Evolutionary conservation across 2,797 vertebrate species (phyloP), one percentile per base, ranked within the genome.

Genomic region (Dendrocincla fuliginosa): DNA sequence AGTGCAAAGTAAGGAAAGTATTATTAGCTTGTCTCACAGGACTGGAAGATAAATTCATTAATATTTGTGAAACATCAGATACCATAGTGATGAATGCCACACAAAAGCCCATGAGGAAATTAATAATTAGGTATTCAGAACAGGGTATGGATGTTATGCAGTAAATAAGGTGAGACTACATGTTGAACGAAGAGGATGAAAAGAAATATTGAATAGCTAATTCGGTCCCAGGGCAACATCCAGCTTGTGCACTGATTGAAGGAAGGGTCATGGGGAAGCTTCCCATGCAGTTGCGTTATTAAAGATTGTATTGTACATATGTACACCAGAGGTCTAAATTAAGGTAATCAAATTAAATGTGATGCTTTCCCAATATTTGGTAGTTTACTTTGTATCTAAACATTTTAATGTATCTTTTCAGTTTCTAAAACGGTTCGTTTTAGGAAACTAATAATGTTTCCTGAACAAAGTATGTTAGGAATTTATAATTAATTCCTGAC

Each of bases 201-300:
- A 97, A 91, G 91, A 95, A 95, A 92, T 87, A 85, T 19, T 89
- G 81, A 94, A 90, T 64, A 90, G 19, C 49, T 95, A 90, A 92
- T 92, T 92, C n/a, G 74, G 32, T 85, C 84, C 84, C 90, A 83
- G 49, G 67, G 39, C 75, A 87, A 42, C 41, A 64, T 53, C 30
- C 41, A 80, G 12, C 30, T 93, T 70, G 41, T 77, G 30, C 12
- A 60, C 37, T 87, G 83, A 70, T 33, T 79, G 74, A 89, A 73
- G 49, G 23, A 92, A 52, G 16, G 22, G 8, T 90, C 3, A 3
- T 2, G 1, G 77, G 56, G 35, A 84, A 82, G 57, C 39, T 84
- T 90, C 15, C 27, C 18, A 13, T 27, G 22, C 8, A 69, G 22
- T 42, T 76, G 15, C 2, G 2, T 83, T 82, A 46, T 67, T 71